Percentiles rank a stretch among this genome's conserved stretches.
Evolutionary conservation across 2,113 vertebrate genomes (phyloP).

Genomic region (Solenodon paradoxus): DNA sequence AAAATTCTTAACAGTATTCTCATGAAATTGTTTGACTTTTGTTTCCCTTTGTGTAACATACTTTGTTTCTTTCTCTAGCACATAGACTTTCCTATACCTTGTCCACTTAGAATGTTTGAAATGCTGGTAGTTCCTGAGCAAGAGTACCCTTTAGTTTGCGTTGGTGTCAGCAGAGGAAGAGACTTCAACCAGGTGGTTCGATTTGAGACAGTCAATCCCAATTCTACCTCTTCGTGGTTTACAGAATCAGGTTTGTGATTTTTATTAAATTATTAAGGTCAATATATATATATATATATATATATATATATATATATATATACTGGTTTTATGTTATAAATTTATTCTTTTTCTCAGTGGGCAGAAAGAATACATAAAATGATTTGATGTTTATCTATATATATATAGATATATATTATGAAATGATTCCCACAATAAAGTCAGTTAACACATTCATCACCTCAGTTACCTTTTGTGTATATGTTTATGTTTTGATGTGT

Average conservation of each 20-base stretch:
- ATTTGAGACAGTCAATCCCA: constrained; percentile 98
- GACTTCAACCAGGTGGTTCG: constrained; percentile 96
- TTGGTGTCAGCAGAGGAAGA: constrained; percentile 94
- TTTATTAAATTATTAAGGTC: constrained; percentile 28
- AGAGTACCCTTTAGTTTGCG: constrained; percentile 96
- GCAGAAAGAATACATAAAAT: no score
- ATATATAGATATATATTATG: no score
- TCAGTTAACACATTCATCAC: no score
- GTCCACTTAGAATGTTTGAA: constrained; percentile 96
- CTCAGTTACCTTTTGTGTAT: no score
- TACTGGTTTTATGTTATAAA: background rate
- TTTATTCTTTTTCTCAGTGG: background rate
- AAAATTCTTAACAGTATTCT: background rate
- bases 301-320: no score
- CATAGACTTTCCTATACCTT: constrained; percentile 97
- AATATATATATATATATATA: no score
- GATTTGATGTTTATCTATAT: no score
- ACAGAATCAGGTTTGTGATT: constrained; percentile 92
- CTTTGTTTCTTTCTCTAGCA: constrained; percentile 83
- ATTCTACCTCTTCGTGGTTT: constrained; percentile 95
- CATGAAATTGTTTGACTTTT: background rate
- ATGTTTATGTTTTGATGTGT: no score
- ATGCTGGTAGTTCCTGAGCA: constrained; percentile 98
- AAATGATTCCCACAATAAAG: no score
- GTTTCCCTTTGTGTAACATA: constrained; percentile 27